Percentiles rank a stretch among this genome's conserved stretches.
These are phyloP conservation scores for Caprella mutica DNA, from an alignment of 2,888 invertebrate genomes.

Conservation along the genomic window DNA sequence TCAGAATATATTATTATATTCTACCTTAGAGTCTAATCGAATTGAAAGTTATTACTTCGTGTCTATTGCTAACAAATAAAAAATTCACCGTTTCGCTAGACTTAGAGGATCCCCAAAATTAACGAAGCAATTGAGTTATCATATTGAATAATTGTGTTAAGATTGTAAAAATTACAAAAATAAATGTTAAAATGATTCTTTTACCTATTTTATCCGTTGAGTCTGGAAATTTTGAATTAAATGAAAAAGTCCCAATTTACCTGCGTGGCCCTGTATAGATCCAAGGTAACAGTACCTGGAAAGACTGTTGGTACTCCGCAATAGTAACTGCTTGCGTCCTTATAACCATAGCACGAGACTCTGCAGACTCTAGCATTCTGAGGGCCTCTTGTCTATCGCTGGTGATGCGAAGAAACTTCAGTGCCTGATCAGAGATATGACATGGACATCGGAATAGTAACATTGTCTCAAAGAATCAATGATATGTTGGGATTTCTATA, in stretches of 20 bases:
- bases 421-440: slow-evolving; percentile 8
- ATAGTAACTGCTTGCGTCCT: slow-evolving; percentile 18
- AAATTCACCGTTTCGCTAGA: too few relatives aligned
- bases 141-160: too few relatives aligned
- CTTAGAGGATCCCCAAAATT: too few relatives aligned
- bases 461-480: too few relatives aligned
- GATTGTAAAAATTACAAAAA: not conserved
- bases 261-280: not conserved
- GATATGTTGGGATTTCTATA: too few relatives aligned
- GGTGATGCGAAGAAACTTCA: slow-evolving; percentile 21
- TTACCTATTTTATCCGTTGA: not conserved
- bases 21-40: too few relatives aligned
- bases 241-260: not conserved
- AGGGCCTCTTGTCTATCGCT: slow-evolving; percentile 29
- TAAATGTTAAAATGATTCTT: not conserved
- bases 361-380: slow-evolving; percentile 28
- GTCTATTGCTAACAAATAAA: too few relatives aligned
- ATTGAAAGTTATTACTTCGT: too few relatives aligned
- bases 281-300: slow-evolving; percentile 7
- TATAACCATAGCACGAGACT: slow-evolving; percentile 16
- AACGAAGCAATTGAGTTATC: too few relatives aligned
- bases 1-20: not conserved
- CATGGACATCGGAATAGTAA: not conserved
- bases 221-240: not conserved
- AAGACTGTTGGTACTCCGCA: slow-evolving; percentile 15